These are phyloP conservation scores for Leiothrix lutea DNA, from an alignment of 2,113 vertebrate genomes.

Conservation along the genomic window DNA sequence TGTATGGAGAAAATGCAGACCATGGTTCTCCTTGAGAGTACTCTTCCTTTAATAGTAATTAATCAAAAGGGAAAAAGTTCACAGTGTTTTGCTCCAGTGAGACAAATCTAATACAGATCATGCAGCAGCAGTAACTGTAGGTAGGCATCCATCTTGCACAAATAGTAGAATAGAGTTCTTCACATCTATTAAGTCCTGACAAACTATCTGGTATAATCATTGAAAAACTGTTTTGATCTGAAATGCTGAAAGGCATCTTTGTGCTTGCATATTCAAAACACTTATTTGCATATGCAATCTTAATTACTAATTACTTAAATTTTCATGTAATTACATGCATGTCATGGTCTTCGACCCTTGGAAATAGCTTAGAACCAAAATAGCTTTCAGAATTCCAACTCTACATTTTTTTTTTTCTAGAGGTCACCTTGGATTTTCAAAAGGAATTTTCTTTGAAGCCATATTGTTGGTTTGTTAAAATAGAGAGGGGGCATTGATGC, in stretches of 20 bases:
- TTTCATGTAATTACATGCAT: not conserved
- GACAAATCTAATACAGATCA: not conserved
- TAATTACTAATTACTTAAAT: not conserved
- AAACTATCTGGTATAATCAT: not conserved
- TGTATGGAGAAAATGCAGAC: not conserved
- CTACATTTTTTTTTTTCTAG: not conserved
- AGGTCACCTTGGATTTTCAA: not conserved
- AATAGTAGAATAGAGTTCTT: not conserved
- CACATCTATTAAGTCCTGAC: not conserved
- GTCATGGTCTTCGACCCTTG: not conserved
- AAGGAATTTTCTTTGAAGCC: not conserved
- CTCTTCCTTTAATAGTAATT: not conserved
- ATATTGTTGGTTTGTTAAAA: not conserved
- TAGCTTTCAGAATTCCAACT: not conserved
- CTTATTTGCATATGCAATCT: not conserved
- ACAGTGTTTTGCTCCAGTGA: not conserved
- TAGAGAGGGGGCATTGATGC: accelerated
- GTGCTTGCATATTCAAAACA: not conserved
- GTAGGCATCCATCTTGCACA: not conserved
- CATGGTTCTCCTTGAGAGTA: not conserved
- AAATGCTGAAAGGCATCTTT: not conserved
- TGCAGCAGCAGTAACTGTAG: not conserved
- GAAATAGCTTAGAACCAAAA: not conserved
- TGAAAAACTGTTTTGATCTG: not conserved
- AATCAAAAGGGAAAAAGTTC: not conserved